phyloP scores from a whole-genome alignment of 2,797 vertebrate species.

The Chelmon rostratus region DNA sequence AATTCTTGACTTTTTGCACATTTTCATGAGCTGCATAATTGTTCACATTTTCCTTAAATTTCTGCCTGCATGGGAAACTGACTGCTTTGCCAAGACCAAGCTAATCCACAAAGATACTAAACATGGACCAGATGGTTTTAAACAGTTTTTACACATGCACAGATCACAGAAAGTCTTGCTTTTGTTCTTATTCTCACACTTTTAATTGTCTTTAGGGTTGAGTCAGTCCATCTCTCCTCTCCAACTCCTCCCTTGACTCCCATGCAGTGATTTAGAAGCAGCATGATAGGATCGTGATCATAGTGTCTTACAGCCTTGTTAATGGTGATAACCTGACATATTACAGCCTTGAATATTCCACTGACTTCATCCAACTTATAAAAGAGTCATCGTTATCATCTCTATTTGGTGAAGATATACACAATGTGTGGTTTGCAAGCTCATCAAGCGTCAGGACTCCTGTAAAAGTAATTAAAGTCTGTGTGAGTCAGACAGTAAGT shows the following conservation, averaged over 20 bases:
- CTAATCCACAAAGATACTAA: neutral
- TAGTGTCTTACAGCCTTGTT: slow-evolving; percentile 47
- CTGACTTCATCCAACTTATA: slow-evolving; percentile 62
- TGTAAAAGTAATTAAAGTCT: slow-evolving; percentile 62
- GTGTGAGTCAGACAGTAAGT: slow-evolving; percentile 59
- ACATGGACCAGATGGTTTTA: slow-evolving; percentile 25
- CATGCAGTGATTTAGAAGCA: slow-evolving; percentile 59
- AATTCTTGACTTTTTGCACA: neutral
- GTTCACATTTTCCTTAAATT: neutral
- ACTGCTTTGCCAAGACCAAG: neutral
- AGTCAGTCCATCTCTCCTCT: slow-evolving; percentile 29
- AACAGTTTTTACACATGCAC: slow-evolving; percentile 5
- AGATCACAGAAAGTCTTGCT: slow-evolving; percentile 18
- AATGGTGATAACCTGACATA: slow-evolving; percentile 61
- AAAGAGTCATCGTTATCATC: slow-evolving; percentile 59
- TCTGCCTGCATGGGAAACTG: slow-evolving; percentile 5
- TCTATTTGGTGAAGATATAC: slow-evolving; percentile 39
- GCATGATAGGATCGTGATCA: slow-evolving; percentile 37
- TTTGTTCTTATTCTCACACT: slow-evolving; percentile 18
- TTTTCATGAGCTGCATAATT: neutral
- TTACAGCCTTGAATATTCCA: slow-evolving; percentile 40
- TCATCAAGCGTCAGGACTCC: slow-evolving; percentile 23
- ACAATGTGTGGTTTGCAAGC: slow-evolving; percentile 22
- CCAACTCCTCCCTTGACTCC: slow-evolving; percentile 45
- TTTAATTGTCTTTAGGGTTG: slow-evolving; percentile 51